Conservation (phyloP, 2,797 vertebrate species). For the Poecilia wingei region DNA sequence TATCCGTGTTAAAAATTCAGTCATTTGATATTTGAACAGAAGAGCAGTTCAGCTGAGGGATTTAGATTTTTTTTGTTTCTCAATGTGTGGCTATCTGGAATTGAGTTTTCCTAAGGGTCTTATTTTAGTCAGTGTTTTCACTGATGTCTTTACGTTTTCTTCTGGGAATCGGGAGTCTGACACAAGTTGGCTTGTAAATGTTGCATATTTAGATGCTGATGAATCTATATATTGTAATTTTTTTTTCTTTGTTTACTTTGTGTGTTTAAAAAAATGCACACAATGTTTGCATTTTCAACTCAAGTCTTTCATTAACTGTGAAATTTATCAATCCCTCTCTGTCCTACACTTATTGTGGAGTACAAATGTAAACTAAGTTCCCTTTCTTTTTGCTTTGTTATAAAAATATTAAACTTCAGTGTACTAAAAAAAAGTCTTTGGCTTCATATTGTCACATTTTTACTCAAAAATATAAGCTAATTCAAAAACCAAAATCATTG, state of each 20-base stretch:
- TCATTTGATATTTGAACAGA: conserved; percentile 43
- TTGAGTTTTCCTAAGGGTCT: conserved; percentile 6
- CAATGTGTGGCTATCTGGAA: conserved; percentile 18
- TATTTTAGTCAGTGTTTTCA: not conserved
- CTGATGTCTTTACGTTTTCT: conserved; percentile 6
- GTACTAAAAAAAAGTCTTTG: not conserved
- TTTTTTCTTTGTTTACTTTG: conserved; percentile 31
- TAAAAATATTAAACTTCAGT: not conserved
- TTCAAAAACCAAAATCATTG: not conserved
- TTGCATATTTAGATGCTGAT: conserved; percentile 68
- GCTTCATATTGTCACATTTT: not conserved
- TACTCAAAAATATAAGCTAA: not conserved
- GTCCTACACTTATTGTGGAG: not conserved
- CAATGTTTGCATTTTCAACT: conserved; percentile 5
- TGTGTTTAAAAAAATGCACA: not conserved
- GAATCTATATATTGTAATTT: conserved; percentile 45
- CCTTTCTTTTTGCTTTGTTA: not conserved
- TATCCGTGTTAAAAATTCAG: conserved; percentile 38
- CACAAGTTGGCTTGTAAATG: conserved; percentile 26
- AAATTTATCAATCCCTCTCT: not conserved
- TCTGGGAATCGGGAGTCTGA: conserved; percentile 13
- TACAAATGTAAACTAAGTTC: not conserved
- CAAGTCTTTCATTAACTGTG: not conserved
- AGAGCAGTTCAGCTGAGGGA: conserved; percentile 34
- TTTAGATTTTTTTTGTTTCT: conserved; percentile 8